phyloP scores from a whole-genome alignment of 1,140 invertebrate genomes.

The Drosophila mojavensis region DNA sequence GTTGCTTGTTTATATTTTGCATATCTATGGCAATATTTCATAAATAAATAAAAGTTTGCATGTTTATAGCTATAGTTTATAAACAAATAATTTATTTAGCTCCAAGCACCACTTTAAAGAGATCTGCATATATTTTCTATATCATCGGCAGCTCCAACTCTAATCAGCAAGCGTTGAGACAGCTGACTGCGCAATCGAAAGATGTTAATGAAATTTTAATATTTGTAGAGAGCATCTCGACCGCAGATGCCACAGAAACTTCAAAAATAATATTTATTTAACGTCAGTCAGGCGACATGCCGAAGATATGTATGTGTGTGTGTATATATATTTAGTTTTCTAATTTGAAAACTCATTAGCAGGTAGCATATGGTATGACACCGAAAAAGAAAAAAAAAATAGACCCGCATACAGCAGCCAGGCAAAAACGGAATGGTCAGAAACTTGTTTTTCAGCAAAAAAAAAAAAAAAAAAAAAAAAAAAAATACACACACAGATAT shows the following conservation, averaged over 20 bases:
- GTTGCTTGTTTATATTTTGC: too few species aligned
- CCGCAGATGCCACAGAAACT: conserved; percentile 26
- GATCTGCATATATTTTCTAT: not conserved
- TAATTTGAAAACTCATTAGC: conserved; percentile 79
- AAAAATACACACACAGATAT: not conserved
- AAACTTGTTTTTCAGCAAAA: conserved; percentile 46
- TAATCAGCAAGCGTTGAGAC: not conserved
- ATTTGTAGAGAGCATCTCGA: conserved; percentile 7
- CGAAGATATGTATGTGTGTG: not conserved
- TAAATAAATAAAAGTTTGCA: too few species aligned
- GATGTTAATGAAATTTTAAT: conserved; percentile 30
- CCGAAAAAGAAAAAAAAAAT: conserved; percentile 18
- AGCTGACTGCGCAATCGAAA: conserved; percentile 4
- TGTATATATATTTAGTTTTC: conserved; percentile 44
- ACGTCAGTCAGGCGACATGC: conserved; percentile 19
- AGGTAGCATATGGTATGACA: conserved; percentile 81
- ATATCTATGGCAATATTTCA: too few species aligned
- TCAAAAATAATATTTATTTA: conserved; percentile 40
- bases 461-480: conserved; percentile 1
- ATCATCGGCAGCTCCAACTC: not conserved
- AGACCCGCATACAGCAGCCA: conserved; percentile 51
- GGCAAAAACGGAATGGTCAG: conserved; percentile 35
- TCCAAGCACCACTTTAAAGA: not conserved
- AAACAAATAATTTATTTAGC: not conserved
- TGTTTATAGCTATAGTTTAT: too few species aligned